A percentile compares a stretch with the other conserved stretches of the same genome.
phyloP scores from a whole-genome alignment of 2,888 invertebrate species.

The Operophtera brumata region DNA sequence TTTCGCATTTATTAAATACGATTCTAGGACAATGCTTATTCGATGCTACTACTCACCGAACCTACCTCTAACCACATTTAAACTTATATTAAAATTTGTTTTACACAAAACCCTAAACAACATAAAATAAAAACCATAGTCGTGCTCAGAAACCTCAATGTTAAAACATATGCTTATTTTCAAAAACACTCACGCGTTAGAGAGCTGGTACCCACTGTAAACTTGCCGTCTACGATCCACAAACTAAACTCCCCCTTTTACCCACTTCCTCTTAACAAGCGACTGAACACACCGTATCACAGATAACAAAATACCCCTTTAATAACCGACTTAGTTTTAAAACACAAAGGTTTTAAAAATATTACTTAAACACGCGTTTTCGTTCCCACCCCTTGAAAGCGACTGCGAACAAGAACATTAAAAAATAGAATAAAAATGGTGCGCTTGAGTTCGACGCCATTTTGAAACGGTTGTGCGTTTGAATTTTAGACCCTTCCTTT shows the following conservation, averaged over 20 bases:
- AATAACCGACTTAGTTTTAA: constrained; percentile 14
- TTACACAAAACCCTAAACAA: background rate
- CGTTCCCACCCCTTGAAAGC: constrained; percentile 50
- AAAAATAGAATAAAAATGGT: constrained; percentile 62
- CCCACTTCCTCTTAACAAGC: constrained; percentile 36
- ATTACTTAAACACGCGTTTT: constrained; percentile 33
- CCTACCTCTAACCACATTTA: background rate
- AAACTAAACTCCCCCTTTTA: constrained; percentile 4
- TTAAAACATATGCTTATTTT: background rate
- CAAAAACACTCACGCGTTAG: background rate
- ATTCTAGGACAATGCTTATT: background rate
- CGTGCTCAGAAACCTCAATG: background rate
- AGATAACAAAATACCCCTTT: constrained; percentile 20
- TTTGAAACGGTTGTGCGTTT: constrained; percentile 47
- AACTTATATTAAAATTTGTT: background rate
- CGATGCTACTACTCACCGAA: background rate
- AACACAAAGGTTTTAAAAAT: constrained; percentile 23
- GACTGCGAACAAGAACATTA: constrained; percentile 58
- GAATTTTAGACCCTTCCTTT: constrained; percentile 37
- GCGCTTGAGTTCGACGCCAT: constrained; percentile 59
- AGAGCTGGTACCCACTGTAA: background rate
- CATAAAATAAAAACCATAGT: background rate
- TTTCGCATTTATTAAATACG: constrained; percentile 1
- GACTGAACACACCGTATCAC: constrained; percentile 27
- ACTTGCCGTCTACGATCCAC: background rate